phyloP scores from a whole-genome alignment of 2,113 vertebrate species.

The Bothrops jararaca region DNA sequence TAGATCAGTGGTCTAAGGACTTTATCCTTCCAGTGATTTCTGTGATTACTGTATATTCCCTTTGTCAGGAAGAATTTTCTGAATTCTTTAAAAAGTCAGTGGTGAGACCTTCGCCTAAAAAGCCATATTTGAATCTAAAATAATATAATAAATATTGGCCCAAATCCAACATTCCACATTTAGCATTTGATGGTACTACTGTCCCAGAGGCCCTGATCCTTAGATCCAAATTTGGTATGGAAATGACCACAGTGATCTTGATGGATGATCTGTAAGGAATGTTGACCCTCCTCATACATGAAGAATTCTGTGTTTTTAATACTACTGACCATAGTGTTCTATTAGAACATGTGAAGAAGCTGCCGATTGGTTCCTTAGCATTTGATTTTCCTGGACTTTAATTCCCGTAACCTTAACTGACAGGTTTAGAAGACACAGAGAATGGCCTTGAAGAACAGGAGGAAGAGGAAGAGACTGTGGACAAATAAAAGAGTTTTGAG shows the following conservation, averaged over 20 bases:
- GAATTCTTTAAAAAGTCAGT: neutral
- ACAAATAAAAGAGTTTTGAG: neutral
- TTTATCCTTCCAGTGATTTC: neutral
- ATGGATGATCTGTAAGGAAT: neutral
- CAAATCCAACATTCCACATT: neutral
- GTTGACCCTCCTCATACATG: neutral
- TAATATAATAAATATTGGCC: neutral
- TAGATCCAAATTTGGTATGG: neutral
- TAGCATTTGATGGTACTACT: neutral
- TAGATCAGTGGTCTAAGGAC: neutral
- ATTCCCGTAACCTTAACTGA: neutral
- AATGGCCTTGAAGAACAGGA: neutral
- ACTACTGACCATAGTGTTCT: neutral
- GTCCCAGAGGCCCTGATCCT: neutral
- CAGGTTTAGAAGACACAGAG: neutral
- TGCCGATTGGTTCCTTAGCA: neutral
- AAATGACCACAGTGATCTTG: neutral
- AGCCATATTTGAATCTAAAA: neutral
- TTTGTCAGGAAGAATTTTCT: neutral
- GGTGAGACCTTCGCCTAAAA: neutral
- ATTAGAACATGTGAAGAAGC: neutral
- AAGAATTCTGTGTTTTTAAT: neutral
- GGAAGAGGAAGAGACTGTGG: neutral
- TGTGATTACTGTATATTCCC: neutral
- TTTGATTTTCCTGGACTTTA: neutral